phyloP scores from a whole-genome alignment of 2,888 invertebrate genomes.

The Pyrgus malvae region DNA sequence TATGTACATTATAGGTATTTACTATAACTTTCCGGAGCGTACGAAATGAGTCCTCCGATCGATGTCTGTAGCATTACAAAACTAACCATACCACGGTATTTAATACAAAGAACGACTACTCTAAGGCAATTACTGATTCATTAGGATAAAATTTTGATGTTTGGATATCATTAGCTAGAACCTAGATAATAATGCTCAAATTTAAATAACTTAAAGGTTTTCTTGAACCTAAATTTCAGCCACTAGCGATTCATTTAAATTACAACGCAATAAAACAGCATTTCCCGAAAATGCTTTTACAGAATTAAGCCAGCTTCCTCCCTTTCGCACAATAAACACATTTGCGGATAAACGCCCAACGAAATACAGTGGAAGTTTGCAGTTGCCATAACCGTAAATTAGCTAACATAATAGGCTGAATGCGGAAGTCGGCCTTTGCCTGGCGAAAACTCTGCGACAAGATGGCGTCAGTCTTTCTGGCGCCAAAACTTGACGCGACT shows the following conservation, averaged over 20 bases:
- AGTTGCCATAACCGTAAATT: constrained; percentile 64
- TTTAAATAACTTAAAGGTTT: too few species aligned
- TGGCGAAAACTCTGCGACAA: constrained; percentile 52
- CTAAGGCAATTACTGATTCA: too few species aligned
- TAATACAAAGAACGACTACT: too few species aligned
- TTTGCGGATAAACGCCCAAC: constrained; percentile 39
- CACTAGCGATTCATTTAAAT: background rate
- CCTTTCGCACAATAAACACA: constrained; percentile 35
- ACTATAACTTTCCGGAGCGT: too few species aligned
- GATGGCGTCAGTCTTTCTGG: constrained; percentile 67
- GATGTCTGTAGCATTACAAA: too few species aligned
- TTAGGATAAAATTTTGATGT: too few species aligned
- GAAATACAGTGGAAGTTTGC: constrained; percentile 51
- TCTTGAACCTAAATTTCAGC: background rate
- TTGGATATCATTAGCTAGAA: too few species aligned
- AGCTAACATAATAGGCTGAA: constrained; percentile 58
- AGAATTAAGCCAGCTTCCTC: constrained; percentile 15
- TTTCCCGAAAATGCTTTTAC: constrained; percentile 12
- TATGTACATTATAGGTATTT: too few species aligned
- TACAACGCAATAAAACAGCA: constrained; percentile 14
- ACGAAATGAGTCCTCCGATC: too few species aligned
- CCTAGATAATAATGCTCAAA: too few species aligned
- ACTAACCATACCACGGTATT: too few species aligned
- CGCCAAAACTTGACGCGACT: constrained; percentile 57
- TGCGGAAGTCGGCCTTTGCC: constrained; percentile 64